These are phyloP conservation scores for Microcebus ravelobensis DNA, from an alignment of 2,113 vertebrate genomes.

Conservation along the genomic window DNA sequence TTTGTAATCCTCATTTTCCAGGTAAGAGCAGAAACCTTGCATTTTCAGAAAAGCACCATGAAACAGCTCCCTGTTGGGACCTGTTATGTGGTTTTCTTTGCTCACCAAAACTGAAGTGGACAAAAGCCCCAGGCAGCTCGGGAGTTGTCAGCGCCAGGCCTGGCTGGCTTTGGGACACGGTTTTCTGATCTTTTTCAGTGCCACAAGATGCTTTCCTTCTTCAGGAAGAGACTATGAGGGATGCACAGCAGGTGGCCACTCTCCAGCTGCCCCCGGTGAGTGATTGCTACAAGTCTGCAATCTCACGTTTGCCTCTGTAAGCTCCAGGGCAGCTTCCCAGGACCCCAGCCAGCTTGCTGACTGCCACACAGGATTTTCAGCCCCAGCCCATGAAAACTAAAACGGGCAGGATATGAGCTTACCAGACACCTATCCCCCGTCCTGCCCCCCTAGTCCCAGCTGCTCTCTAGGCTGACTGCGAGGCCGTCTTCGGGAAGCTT, in stretches of 20 bases:
- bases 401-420: neutral
- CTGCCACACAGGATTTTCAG: neutral
- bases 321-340: neutral
- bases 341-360: neutral
- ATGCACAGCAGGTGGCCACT: neutral
- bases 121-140: neutral
- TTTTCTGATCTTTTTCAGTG: conserved; percentile 62
- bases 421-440: neutral
- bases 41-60: neutral
- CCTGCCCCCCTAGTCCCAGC: neutral
- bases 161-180: neutral
- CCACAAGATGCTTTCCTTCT: conserved; percentile 11
- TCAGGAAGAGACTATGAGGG: conserved; percentile 42
- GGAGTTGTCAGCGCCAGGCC: neutral
- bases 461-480: neutral
- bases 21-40: neutral
- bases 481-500: neutral
- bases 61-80: neutral
- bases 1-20: neutral
- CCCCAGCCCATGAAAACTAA: neutral
- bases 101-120: neutral
- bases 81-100: neutral
- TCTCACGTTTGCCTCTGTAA: neutral
- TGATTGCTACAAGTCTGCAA: neutral
- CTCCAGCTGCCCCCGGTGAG: conserved; percentile 77